Conservation (phyloP, 1,140 invertebrate species). For the Drosophila mayri region DNA sequence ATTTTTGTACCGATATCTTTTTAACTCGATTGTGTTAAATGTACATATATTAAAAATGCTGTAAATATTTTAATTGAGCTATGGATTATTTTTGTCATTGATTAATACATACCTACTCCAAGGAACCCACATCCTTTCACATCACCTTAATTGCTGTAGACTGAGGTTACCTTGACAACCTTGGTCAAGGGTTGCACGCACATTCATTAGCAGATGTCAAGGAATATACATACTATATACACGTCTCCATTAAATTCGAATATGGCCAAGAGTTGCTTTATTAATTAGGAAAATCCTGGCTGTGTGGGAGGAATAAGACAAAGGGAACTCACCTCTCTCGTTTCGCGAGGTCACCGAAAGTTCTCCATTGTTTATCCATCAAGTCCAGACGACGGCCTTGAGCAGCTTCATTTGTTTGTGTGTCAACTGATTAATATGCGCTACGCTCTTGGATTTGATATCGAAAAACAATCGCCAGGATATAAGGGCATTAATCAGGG, state of each 20-base stretch:
- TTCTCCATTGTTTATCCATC: slow-evolving; percentile 12
- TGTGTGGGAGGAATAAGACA: neutral
- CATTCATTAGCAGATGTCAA: slow-evolving; percentile 21
- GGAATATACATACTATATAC: neutral
- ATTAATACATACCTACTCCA: neutral
- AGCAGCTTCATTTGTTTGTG: slow-evolving; percentile 2
- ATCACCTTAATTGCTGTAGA: too few species aligned
- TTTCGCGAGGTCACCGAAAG: slow-evolving; percentile 8
- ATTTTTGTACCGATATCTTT: slow-evolving; percentile 13
- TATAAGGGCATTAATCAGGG: slow-evolving; percentile 21
- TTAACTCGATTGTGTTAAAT: too few species aligned
- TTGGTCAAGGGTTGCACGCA: neutral
- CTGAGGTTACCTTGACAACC: neutral
- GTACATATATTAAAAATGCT: slow-evolving; percentile 5
- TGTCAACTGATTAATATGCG: slow-evolving; percentile 30
- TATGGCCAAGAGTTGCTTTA: slow-evolving; percentile 1
- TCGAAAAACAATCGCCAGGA: slow-evolving; percentile 7
- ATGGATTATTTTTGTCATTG: neutral
- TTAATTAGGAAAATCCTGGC: neutral
- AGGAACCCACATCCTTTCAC: neutral
- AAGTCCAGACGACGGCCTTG: slow-evolving; percentile 16
- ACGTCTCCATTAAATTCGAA: slow-evolving; percentile 1
- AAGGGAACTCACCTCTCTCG: slow-evolving; percentile 3
- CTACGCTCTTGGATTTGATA: slow-evolving; percentile 3
- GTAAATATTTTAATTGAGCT: slow-evolving; percentile 1